These are phyloP conservation scores for Theristicus caerulescens DNA, from an alignment of 2,113 vertebrate genomes.

Conservation along the genomic window DNA sequence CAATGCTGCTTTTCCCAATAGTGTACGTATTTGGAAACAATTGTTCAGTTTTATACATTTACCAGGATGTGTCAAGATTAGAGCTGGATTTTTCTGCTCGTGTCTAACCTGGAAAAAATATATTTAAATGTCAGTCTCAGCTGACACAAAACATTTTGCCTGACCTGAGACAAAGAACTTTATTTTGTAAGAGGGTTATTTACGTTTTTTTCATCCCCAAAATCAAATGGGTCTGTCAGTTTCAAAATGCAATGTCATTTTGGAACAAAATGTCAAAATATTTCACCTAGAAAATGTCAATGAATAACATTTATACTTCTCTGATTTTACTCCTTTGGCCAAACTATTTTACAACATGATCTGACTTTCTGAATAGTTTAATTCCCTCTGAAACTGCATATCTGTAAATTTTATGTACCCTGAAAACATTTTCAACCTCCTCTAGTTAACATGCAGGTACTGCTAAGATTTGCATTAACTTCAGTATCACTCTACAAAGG, in stretches of 20 bases:
- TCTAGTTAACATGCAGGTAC: not conserved
- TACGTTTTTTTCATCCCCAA: conserved; percentile 20
- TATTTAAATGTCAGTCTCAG: conserved; percentile 57
- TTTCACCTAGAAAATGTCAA: conserved; percentile 57
- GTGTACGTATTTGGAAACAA: not conserved
- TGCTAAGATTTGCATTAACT: not conserved
- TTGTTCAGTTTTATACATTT: conserved; percentile 24
- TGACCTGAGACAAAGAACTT: conserved; percentile 44
- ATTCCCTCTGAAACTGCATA: not conserved
- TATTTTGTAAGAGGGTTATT: conserved; percentile 42
- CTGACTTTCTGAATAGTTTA: conserved; percentile 13
- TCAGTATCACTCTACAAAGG: not conserved
- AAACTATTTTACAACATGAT: not conserved
- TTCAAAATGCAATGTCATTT: conserved; percentile 50
- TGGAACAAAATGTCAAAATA: conserved; percentile 61
- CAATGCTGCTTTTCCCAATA: conserved; percentile 3
- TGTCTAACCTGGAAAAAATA: conserved; percentile 26
- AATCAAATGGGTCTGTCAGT: conserved; percentile 31
- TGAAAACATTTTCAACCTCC: not conserved
- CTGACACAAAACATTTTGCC: conserved; percentile 26
- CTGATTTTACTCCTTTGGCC: conserved; percentile 15
- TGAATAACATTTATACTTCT: conserved; percentile 51
- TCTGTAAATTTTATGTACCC: not conserved
- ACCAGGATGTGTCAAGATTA: conserved; percentile 31
- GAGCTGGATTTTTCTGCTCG: not conserved